Percentiles rank a stretch among this genome's conserved stretches.
phyloP scores from a whole-genome alignment of 2,888 invertebrate genomes.

The Dynastes tityus region DNA sequence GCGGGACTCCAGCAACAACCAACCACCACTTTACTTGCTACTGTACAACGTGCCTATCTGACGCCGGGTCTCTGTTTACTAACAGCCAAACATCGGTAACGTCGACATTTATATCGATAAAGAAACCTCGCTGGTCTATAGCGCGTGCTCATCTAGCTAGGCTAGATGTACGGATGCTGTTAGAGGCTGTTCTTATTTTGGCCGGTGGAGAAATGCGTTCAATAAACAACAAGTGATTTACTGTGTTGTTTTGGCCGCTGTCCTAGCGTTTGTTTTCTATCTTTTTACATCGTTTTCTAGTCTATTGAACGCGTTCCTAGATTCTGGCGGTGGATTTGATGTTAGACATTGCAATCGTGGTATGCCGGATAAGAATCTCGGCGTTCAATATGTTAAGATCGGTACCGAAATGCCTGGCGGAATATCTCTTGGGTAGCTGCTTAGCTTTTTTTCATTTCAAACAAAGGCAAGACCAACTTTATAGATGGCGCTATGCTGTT shows the following conservation, averaged over 20 bases:
- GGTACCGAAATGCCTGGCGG: no score
- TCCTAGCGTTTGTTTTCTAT: background rate
- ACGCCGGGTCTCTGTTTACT: background rate
- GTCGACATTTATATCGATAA: background rate
- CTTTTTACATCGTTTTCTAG: background rate
- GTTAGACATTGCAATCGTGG: no score
- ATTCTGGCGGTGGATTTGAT: no score
- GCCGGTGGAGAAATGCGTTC: background rate
- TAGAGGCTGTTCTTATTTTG: background rate
- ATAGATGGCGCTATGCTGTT: no score
- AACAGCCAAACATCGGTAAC: background rate
- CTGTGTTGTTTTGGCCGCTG: background rate
- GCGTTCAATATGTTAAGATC: no score
- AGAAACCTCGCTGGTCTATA: background rate
- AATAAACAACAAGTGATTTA: constrained; percentile 6
- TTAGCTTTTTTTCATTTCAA: no score
- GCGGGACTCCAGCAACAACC: background rate
- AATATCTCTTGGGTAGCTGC: no score
- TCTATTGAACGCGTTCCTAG: background rate
- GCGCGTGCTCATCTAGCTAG: background rate
- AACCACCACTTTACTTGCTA: background rate
- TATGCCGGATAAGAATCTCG: no score
- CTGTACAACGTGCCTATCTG: background rate
- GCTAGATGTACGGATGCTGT: no score
- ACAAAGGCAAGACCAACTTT: no score